Evolutionary conservation across 2,113 vertebrate genomes (phyloP), one percentile per base, ranked within the genome.

Genomic region (Cyphomyrus discorhynchus): DNA sequence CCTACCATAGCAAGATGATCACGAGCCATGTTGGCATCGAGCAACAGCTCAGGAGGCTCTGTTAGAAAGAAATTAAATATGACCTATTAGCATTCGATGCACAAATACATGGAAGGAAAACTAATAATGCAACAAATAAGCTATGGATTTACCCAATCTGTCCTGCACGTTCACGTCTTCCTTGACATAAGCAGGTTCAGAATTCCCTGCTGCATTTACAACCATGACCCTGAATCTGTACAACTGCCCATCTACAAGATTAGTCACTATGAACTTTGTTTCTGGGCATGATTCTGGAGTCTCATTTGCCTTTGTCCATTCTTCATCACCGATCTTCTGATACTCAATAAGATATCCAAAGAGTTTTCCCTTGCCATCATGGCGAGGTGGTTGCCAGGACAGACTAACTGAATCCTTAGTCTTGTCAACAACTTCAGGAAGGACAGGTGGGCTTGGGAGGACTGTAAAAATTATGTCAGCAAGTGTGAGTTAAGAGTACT

Each of bases 21-120:
- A 90, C 98, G 96, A 89, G 97, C 95, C 98, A 99, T 99, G 92
- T 99, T 99, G 91, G 97, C 98, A 92, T 99, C 97, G 91, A 99
- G 95, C 91, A 98, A 95, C 92, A 99, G 91, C 90, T 99, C 98
- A 90, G 98, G 98, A 74, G 95, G 96, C 96, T 99, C 98, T 99
- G 95, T 83, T 92, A 94, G 21, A 58, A 47, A 52, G n/a, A 90
- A 9, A 86, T 88, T 58, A 21, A 21, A 31, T n/a, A 13, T 13
- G 21, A 88, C 17, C 6, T 49, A 74, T 47, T n/a, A 56, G 66
- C 21, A 3, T 17, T 70, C 8, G 5, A 74, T 50, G 85, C 42
- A 89, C 52, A 49, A 88, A 88, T n/a, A 88, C 80, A 87, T 92
- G 66, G 1, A 11, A 89, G 13, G 9, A 31, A 24, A 45, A 66